These are phyloP conservation scores for Athetis lepigone DNA, from an alignment of 2,888 invertebrate species.

Conservation along the genomic window DNA sequence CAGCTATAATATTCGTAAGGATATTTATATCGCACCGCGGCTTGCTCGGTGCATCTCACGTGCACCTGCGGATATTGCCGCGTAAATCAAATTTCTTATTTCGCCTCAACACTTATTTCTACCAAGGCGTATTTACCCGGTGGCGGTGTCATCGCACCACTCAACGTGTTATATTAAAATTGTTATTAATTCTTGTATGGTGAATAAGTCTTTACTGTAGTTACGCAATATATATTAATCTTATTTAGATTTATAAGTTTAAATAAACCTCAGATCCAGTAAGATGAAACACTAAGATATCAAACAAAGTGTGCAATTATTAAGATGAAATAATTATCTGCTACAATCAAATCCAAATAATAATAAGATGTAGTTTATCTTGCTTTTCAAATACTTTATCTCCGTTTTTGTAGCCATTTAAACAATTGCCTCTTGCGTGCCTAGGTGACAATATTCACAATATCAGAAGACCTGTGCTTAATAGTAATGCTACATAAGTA, in stretches of 20 bases:
- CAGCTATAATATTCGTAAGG: conserved; percentile 69
- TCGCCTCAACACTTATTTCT: conserved; percentile 79
- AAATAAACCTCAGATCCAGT: too few relatives aligned
- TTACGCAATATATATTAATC: too few relatives aligned
- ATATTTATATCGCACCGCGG: conserved; percentile 64
- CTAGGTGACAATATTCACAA: background rate
- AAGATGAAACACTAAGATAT: too few relatives aligned
- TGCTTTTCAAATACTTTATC: too few relatives aligned
- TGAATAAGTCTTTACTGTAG: background rate
- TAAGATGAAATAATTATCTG: too few relatives aligned
- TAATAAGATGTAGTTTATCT: background rate
- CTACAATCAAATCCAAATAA: too few relatives aligned
- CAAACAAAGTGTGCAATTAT: too few relatives aligned
- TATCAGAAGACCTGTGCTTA: conserved; percentile 4
- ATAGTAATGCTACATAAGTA: conserved; percentile 15
- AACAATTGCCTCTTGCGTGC: background rate
- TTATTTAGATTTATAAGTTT: too few relatives aligned
- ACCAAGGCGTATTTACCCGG: conserved; percentile 58
- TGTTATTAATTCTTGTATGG: conserved; percentile 23
- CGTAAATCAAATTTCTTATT: conserved; percentile 88
- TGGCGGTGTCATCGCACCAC: conserved; percentile 22
- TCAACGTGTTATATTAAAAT: conserved; percentile 34
- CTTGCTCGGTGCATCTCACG: conserved; percentile 73
- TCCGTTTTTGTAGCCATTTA: background rate
- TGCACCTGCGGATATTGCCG: conserved; percentile 87